These are phyloP conservation scores for Chaetoderma sp. DNA, from an alignment of 2,888 invertebrate genomes.

Conservation along the genomic window DNA sequence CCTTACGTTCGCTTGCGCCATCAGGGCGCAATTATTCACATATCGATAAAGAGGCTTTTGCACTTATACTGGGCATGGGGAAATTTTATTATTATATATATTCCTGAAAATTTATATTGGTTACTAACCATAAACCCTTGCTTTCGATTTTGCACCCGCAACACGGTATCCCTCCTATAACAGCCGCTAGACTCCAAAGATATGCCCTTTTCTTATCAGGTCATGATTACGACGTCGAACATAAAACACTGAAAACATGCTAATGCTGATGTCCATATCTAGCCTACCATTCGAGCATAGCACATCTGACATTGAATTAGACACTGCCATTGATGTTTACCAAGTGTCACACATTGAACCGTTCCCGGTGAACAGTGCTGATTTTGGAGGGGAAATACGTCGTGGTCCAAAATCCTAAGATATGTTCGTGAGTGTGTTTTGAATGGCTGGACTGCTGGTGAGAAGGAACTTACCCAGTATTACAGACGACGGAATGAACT, in stretches of 20 bases:
- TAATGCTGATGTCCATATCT: background rate
- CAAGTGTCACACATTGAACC: too few relatives aligned
- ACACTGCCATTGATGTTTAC: too few relatives aligned
- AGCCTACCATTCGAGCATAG: too few relatives aligned
- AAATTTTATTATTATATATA: background rate
- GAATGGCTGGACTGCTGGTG: too few relatives aligned
- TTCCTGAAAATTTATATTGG: background rate
- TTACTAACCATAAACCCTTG: background rate
- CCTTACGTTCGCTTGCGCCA: conserved; percentile 66
- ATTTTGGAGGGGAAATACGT: too few relatives aligned
- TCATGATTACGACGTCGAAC: background rate
- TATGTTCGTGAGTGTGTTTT: too few relatives aligned
- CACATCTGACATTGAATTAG: too few relatives aligned
- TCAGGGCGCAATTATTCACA: conserved; percentile 64
- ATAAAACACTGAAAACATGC: too few relatives aligned
- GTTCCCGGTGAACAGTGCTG: too few relatives aligned
- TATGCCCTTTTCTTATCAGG: background rate
- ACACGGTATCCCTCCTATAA: background rate
- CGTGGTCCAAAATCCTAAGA: too few relatives aligned
- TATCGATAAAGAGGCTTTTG: conserved; percentile 68
- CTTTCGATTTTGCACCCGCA: background rate
- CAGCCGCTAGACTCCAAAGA: background rate
- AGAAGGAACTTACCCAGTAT: too few relatives aligned
- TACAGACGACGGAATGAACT: too few relatives aligned
- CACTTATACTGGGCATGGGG: conserved; percentile 57